A percentile compares a stretch with the other conserved stretches of the same genome.
These are phyloP conservation scores for Hydrotaea cyrtoneurina DNA, from an alignment of 2,888 invertebrate species.

Conservation along the genomic window DNA sequence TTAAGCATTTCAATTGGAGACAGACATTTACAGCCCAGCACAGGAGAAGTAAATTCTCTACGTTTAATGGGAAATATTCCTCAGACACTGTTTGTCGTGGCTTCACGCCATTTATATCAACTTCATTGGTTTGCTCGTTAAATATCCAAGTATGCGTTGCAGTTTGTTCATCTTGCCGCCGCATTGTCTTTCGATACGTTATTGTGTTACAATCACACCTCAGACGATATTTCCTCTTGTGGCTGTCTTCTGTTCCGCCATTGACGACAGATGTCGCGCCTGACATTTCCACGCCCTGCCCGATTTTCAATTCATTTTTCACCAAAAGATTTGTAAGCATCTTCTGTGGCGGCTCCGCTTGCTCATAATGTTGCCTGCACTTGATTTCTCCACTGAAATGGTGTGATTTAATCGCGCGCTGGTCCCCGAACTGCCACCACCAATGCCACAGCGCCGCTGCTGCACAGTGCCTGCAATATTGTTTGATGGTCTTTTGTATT, in stretches of 20 bases:
- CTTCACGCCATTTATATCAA: neutral
- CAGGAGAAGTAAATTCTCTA: neutral
- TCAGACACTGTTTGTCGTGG: neutral
- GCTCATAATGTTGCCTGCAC: too few species aligned
- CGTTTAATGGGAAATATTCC: neutral
- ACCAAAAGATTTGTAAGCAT: slow-evolving; percentile 57
- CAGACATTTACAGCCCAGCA: neutral
- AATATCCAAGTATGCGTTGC: neutral
- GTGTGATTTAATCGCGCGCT: slow-evolving; percentile 60
- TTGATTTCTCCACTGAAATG: slow-evolving; percentile 9
- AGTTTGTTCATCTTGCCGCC: neutral
- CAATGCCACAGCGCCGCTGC: neutral
- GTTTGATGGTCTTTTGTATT: slow-evolving; percentile 53
- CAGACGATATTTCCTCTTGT: slow-evolving; percentile 6
- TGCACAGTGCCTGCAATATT: slow-evolving; percentile 8
- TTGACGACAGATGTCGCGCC: neutral
- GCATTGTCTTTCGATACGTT: neutral
- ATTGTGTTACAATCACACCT: neutral
- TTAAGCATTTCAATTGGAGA: neutral
- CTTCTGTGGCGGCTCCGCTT: slow-evolving; percentile 4
- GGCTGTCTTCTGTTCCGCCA: neutral
- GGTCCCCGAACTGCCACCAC: neutral
- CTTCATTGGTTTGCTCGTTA: slow-evolving; percentile 8
- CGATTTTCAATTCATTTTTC: slow-evolving; percentile 60
- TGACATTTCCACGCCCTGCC: neutral